Base-by-base conservation (phyloP, 2,888 invertebrate species). In the Apeira syringaria region DNA sequence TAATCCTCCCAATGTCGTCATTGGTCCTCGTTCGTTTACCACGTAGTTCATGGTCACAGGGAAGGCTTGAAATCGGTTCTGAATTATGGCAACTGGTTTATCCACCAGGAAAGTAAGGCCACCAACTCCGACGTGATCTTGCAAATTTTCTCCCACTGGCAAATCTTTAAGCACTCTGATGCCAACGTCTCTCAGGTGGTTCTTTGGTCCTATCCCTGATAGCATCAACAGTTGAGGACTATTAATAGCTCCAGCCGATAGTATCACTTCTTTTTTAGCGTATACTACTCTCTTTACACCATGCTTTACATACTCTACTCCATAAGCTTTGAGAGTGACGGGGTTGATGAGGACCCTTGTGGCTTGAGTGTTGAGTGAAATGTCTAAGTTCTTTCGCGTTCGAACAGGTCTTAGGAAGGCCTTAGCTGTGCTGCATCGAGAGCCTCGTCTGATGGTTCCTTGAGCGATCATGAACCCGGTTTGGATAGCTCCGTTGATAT, bases 221-320 rank as follows among this genome's bases (percentile, higher is more conserved):
- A 98, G 80, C 97, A 98, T 97, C 47, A 99, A 83, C 35, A 99
- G 83, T 70, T 98, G 98, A 0, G 98, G 97, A 6, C 95, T 94
- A 70, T 98, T 98, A 15, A 99, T 96, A 0, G 98, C 93, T 0
- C 98, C 98, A 0, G 97, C 97, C 6, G 97, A 94, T 24, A 98
- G 71, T 31, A 98, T 95, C 0, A 98, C 93, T 77, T 97, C 97
- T 61, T 95, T 95, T 36, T 92, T 92, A 0, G 97, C 97, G 45
- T 92, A 85, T 0, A 95, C 94, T 0, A 93, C 85, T 63, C 94
- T 93, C 41, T 92, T 92, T 20, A 91, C 86, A 1, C 96, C 96
- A 54, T 94, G 92, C 53, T 95, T 92, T 1, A 94, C 80, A 65
- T 95, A 97, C 71, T 97, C 96, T 0, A 97, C 95, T 0, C 95